Evolutionary conservation across 2,797 vertebrate genomes (phyloP).

Genomic region (Chelon labrosus): DNA sequence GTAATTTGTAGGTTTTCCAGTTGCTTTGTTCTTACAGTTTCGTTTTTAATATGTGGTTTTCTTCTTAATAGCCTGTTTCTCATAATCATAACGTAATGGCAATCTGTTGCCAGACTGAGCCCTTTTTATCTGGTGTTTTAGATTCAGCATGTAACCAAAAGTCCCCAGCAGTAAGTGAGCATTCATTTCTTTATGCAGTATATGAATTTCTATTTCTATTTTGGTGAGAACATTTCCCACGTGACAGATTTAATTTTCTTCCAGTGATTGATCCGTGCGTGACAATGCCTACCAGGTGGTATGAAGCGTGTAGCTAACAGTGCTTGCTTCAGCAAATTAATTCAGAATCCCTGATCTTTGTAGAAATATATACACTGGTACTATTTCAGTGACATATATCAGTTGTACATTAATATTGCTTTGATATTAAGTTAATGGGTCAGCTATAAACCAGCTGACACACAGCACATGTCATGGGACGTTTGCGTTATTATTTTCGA

Average conservation of each 20-base stretch:
- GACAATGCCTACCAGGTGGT: neutral
- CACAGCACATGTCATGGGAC: neutral
- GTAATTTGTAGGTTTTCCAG: neutral
- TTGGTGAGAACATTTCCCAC: conserved; percentile 11
- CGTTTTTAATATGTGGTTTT: neutral
- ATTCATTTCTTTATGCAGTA: neutral
- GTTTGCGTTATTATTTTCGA: no score
- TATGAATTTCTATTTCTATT: neutral
- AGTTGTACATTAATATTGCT: conserved; percentile 3
- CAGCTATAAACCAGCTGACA: neutral
- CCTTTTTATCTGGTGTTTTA: conserved; percentile 5
- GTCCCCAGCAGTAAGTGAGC: conserved; percentile 5
- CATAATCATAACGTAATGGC: conserved; percentile 9
- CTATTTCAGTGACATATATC: neutral
- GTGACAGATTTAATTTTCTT: neutral
- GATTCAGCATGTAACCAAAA: conserved; percentile 19
- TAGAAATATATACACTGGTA: conserved; percentile 7
- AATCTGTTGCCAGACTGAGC: neutral
- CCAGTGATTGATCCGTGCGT: neutral
- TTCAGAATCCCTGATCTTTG: neutral
- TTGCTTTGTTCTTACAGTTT: neutral
- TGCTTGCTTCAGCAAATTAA: neutral
- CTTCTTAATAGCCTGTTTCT: neutral
- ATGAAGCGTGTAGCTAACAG: neutral
- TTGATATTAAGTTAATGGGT: conserved; percentile 7